Evolutionary conservation across 2,113 vertebrate species (phyloP).

Genomic region (Delphinus delphis): DNA sequence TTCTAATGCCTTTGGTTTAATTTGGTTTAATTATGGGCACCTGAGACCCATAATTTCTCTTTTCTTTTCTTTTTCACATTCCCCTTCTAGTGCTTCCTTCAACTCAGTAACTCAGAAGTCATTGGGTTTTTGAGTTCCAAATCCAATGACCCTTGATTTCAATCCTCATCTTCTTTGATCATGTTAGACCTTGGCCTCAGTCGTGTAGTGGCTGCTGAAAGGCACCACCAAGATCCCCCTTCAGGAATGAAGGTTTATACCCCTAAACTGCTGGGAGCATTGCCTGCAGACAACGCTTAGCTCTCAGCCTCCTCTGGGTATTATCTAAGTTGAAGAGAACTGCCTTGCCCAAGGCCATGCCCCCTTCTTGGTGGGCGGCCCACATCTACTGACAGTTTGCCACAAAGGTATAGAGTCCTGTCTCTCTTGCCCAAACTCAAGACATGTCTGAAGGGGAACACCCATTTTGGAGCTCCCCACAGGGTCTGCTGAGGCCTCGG

Average conservation of each 20-base stretch:
- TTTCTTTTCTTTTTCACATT: not conserved
- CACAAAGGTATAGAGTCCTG: not conserved
- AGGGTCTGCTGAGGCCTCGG: not conserved
- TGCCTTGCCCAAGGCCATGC: no score
- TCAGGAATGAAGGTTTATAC: not conserved
- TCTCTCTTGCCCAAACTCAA: not conserved
- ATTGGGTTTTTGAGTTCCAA: not conserved
- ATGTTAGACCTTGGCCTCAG: not conserved
- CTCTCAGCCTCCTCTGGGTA: not conserved
- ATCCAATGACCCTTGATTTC: not conserved
- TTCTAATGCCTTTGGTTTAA: not conserved
- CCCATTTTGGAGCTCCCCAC: not conserved
- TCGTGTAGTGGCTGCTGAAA: not conserved
- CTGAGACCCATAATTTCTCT: not conserved
- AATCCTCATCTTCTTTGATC: not conserved
- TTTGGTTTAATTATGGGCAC: not conserved
- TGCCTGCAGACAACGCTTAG: not conserved
- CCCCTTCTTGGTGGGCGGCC: not conserved
- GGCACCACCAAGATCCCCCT: not conserved
- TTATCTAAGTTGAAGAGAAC: not conserved
- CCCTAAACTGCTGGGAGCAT: not conserved
- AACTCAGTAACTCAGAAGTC: not conserved
- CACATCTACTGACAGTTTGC: not conserved
- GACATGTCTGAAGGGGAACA: not conserved
- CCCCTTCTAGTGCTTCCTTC: not conserved